Percentiles rank a stretch among this genome's conserved stretches.
Evolutionary conservation across 1,140 invertebrate species (phyloP).

Genomic region (Cherax quadricarinatus): DNA sequence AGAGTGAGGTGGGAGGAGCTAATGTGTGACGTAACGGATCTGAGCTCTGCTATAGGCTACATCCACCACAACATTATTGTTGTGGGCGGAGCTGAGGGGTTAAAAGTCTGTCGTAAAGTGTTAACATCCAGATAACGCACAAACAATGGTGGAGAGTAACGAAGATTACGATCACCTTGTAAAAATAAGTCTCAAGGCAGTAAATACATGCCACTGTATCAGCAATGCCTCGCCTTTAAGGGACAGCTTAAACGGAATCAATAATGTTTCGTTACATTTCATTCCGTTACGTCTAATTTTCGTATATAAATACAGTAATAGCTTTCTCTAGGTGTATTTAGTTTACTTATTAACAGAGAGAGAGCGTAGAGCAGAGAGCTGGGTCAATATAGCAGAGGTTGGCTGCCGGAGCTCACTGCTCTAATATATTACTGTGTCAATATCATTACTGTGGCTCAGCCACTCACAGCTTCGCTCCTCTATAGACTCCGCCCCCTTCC

Average conservation of each 20-base stretch:
- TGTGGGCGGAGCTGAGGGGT: slow-evolving; percentile 3
- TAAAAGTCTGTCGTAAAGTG: not conserved
- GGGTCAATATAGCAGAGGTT: not conserved
- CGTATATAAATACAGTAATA: not conserved
- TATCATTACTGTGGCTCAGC: slow-evolving; percentile 34
- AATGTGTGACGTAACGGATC: slow-evolving; percentile 24
- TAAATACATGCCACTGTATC: not conserved
- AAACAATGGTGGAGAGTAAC: slow-evolving; percentile 18
- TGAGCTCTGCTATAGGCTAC: slow-evolving; percentile 16
- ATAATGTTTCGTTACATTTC: too few relatives aligned
- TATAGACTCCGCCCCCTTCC: slow-evolving; percentile 18
- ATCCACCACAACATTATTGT: slow-evolving; percentile 2
- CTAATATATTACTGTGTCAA: slow-evolving; percentile 30
- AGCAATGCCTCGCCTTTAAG: too few relatives aligned
- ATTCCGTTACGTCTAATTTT: not conserved
- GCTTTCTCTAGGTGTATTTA: not conserved
- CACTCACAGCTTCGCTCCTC: slow-evolving; percentile 8
- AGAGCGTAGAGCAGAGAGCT: not conserved
- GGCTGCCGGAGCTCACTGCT: not conserved
- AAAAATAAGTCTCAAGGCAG: not conserved
- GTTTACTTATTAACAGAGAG: slow-evolving; percentile 38
- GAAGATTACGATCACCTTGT: slow-evolving; percentile 15
- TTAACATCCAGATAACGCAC: slow-evolving; percentile 5
- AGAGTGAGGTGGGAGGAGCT: slow-evolving; percentile 7
- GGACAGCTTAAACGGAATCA: too few relatives aligned